Conservation (phyloP, 2,113 vertebrate genomes). For the Cynoglossus semilaevis region DNA sequence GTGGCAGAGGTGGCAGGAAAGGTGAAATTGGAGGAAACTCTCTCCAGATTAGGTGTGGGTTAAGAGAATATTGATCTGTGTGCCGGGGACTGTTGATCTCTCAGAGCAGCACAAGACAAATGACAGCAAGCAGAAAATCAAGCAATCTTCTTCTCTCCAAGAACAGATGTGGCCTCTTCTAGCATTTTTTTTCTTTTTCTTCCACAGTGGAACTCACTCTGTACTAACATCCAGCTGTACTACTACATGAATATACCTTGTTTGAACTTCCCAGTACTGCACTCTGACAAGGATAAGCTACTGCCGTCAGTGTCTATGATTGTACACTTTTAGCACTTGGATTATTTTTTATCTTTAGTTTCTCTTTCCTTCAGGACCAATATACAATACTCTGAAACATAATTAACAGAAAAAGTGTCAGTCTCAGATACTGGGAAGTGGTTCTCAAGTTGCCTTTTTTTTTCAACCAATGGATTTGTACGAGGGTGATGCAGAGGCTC, state of each 20-base stretch:
- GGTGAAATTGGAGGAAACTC: constrained; percentile 89
- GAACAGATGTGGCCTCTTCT: constrained; percentile 71
- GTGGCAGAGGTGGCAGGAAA: constrained; percentile 64
- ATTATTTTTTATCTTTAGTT: too few relatives aligned
- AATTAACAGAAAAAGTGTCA: constrained; percentile 38
- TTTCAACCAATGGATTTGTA: constrained; percentile 50
- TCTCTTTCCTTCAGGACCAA: constrained; percentile 10
- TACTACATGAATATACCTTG: constrained; percentile 15
- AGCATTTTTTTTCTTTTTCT: constrained; percentile 1
- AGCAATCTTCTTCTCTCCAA: constrained; percentile 85
- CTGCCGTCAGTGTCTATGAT: constrained; percentile 13
- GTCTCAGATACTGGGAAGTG: constrained; percentile 38
- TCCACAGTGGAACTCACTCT: constrained; percentile 6
- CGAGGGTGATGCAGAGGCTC: constrained; percentile 31
- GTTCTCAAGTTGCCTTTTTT: constrained; percentile 62
- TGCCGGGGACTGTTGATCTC: constrained; percentile 98
- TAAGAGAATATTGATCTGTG: constrained; percentile 99
- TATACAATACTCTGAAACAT: constrained; percentile 9
- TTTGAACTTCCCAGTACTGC: constrained; percentile 14
- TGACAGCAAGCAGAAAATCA: constrained; percentile 91
- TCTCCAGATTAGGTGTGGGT: constrained; percentile 91
- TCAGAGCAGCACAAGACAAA: constrained; percentile 95
- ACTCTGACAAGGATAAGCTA: constrained; percentile 15
- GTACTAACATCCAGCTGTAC: background rate
- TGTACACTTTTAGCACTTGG: background rate